Conservation (phyloP, 2,888 invertebrate genomes). For the Tillus elongatus region DNA sequence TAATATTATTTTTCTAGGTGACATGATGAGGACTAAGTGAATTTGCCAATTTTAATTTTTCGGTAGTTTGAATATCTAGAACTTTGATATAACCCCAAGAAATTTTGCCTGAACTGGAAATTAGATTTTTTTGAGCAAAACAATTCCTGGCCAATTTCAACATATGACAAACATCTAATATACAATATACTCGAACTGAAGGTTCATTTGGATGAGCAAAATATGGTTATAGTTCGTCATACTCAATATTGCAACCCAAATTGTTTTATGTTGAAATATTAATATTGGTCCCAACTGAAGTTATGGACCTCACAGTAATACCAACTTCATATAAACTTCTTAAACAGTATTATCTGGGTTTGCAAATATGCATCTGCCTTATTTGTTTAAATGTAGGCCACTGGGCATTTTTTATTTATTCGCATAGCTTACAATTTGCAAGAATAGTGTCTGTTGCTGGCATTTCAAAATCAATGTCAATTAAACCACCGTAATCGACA, state of each 20-base stretch:
- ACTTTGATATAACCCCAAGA: conserved; percentile 14
- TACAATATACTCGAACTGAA: conserved; percentile 14
- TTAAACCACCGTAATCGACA: conserved; percentile 14
- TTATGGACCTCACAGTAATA: conserved; percentile 18
- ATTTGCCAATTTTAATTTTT: conserved; percentile 20
- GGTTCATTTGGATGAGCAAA: conserved; percentile 17
- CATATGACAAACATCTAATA: conserved; percentile 20
- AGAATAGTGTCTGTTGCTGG: conserved; percentile 14
- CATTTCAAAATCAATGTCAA: conserved; percentile 15
- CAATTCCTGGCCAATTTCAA: conserved; percentile 18
- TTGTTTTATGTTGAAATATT: conserved; percentile 17
- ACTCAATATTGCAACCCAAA: conserved; percentile 15
- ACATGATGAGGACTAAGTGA: conserved; percentile 18
- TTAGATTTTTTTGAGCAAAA: conserved; percentile 17
- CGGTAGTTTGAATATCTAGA: conserved; percentile 17
- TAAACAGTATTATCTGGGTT: conserved; percentile 16
- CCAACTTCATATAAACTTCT: conserved; percentile 17
- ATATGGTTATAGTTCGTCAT: conserved; percentile 12
- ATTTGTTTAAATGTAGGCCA: conserved; percentile 21
- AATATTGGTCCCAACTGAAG: conserved; percentile 17
- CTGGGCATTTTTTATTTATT: conserved; percentile 19
- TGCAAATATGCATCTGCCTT: conserved; percentile 17
- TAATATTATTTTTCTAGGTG: conserved; percentile 21
- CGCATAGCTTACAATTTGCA: conserved; percentile 16
- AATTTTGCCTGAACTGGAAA: conserved; percentile 15